These are phyloP conservation scores for Thera obeliscata DNA, from an alignment of 2,888 invertebrate genomes.

Conservation along the genomic window DNA sequence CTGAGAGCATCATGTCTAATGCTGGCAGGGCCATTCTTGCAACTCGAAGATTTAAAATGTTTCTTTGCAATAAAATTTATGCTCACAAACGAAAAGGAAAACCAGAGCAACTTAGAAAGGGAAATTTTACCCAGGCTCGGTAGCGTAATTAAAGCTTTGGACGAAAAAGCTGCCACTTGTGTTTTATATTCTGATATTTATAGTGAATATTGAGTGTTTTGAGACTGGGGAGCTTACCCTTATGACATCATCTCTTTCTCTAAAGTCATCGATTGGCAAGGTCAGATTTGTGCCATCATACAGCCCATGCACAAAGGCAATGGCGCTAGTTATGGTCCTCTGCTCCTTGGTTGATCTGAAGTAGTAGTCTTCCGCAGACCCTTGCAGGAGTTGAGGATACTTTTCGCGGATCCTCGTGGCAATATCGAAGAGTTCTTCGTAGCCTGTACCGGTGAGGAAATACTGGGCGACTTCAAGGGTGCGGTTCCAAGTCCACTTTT, in stretches of 20 bases:
- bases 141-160: too few species aligned
- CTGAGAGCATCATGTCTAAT: too few species aligned
- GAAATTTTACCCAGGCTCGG: too few species aligned
- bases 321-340: slow-evolving; percentile 85
- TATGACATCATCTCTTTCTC: slow-evolving; percentile 61
- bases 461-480: slow-evolving; percentile 83
- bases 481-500: slow-evolving; percentile 87
- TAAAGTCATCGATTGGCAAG: slow-evolving; percentile 54
- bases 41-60: too few species aligned
- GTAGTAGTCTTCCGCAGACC: slow-evolving; percentile 76
- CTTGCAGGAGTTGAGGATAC: slow-evolving; percentile 72
- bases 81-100: too few species aligned
- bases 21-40: too few species aligned
- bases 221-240: slow-evolving; percentile 54
- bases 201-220: too few species aligned
- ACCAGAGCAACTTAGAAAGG: too few species aligned
- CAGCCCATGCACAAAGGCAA: slow-evolving; percentile 85
- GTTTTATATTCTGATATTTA: too few species aligned
- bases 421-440: slow-evolving; percentile 87
- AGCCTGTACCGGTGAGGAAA: slow-evolving; percentile 84
- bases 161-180: too few species aligned
- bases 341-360: slow-evolving; percentile 86
- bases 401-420: slow-evolving; percentile 68
- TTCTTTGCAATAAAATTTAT: too few species aligned
- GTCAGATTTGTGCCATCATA: slow-evolving; percentile 55